These are phyloP conservation scores for Lysiphlebus fabarum DNA, from an alignment of 1,140 invertebrate genomes.

Conservation along the genomic window DNA sequence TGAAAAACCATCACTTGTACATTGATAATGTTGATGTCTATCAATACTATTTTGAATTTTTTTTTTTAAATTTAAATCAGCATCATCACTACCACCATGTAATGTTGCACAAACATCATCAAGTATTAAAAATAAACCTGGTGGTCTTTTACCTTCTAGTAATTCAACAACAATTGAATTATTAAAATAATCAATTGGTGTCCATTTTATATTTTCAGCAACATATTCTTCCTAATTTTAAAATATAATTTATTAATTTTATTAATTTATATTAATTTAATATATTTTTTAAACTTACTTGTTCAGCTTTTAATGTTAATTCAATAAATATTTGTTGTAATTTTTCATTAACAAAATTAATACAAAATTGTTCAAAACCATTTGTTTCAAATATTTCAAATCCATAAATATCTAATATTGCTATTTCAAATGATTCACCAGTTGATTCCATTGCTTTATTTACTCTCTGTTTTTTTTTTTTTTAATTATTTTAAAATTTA, in stretches of 20 bases:
- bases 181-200: conserved; percentile 75
- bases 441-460: conserved; percentile 65
- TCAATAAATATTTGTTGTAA: conserved; percentile 80
- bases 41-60: conserved; percentile 60
- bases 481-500: too few species aligned
- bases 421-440: conserved; percentile 54
- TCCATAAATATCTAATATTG: conserved; percentile 70
- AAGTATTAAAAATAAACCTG: conserved; percentile 66
- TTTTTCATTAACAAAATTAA: conserved; percentile 90
- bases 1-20: conserved; percentile 61
- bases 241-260: not conserved
- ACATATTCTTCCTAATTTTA: conserved; percentile 67
- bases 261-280: too few species aligned
- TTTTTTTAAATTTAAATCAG: conserved; percentile 63
- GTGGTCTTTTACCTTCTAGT: conserved; percentile 61
- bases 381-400: conserved; percentile 75
- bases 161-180: conserved; percentile 73
- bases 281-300: conserved; percentile 46
- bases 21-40: conserved; percentile 63
- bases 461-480: conserved; percentile 44
- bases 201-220: conserved; percentile 71
- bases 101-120: conserved; percentile 76
- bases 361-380: conserved; percentile 88
- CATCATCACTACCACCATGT: conserved; percentile 68
- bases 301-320: conserved; percentile 71